Base-by-base conservation (phyloP, 2,113 vertebrate species). In the Solea senegalensis region DNA sequence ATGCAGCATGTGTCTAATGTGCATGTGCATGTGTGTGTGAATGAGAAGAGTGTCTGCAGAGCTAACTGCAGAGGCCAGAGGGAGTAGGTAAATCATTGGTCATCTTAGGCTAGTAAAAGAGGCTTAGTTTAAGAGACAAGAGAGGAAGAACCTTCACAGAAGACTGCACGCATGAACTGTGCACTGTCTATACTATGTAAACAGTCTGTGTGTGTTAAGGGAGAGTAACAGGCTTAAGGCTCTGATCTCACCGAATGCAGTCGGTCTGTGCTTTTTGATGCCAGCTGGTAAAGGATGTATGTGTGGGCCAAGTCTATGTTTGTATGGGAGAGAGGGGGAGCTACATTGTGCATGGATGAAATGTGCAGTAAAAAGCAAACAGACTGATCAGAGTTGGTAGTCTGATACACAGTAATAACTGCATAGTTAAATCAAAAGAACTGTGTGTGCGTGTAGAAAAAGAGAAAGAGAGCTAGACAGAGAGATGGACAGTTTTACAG, bases 81-180 rank as follows among this genome's bases (percentile, higher is more conserved):
- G 94, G 93, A 95, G 93, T 94, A 93, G 95, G 95, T 97, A 96
- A 97, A 97, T 97, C 95, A 97, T 95, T 97, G 96, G 95, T 95
- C 95, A 96, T 96, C 95, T 95, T 91, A 92, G 91, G 94, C 94
- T 94, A 94, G 94, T 97, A 96, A 97, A 98, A 95, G 93, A 93
- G 95, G 94, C 94, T 96, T 96, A 95, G 93, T 93, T 95, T 79
- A 44, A 80, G 91, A 95, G 95, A 95, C 94, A 92, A 54, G 74
- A 95, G 94, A 96, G 94, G 95, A 96, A 95, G 95, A 95, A 95
- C 92, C 91, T 94, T 95, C 94, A 95, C 85, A 87, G 80, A 76
- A 75, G 74, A 75, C 84, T 76, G 82, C 86, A 79, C 84, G 85
- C 82, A 84, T 80, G 62, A 78, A 80, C 83, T 64, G 65, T 39